Percentiles rank a stretch among this genome's conserved stretches.
These are phyloP conservation scores for Acridotheres tristis DNA, from an alignment of 2,797 vertebrate genomes.

Conservation along the genomic window DNA sequence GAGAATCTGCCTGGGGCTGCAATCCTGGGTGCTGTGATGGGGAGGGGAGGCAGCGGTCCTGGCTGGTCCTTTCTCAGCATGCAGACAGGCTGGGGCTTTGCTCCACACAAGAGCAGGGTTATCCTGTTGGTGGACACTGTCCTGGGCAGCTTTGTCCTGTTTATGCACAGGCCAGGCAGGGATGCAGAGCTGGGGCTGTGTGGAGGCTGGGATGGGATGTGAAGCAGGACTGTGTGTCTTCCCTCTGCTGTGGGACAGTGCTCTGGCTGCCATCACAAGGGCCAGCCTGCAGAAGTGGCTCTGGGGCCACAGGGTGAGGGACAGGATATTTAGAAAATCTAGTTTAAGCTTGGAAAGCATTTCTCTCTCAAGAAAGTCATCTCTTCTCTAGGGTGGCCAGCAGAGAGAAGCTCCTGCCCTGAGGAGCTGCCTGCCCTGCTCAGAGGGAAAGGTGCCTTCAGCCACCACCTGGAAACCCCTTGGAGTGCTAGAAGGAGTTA, in stretches of 20 bases:
- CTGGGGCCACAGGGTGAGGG: not conserved
- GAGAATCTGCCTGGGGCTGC: slow-evolving; percentile 33
- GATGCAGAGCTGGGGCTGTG: not conserved
- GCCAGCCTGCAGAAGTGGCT: not conserved
- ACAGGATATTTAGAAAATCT: not conserved
- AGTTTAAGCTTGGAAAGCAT: not conserved
- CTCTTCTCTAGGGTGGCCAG: not conserved
- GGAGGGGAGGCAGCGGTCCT: not conserved
- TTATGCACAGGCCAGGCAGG: fast-evolving
- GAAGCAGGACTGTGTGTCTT: not conserved
- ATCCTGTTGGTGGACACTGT: not conserved
- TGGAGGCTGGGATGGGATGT: not conserved
- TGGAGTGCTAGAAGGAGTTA: not conserved
- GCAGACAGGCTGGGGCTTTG: not conserved
- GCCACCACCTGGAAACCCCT: not conserved
- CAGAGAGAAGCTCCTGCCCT: not conserved
- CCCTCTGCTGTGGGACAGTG: not conserved
- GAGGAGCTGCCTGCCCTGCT: not conserved
- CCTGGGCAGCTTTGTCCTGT: not conserved
- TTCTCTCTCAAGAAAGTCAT: not conserved
- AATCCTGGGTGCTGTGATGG: not conserved
- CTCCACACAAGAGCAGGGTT: not conserved
- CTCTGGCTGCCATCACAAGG: not conserved
- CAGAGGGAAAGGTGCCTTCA: not conserved
- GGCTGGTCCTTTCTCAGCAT: not conserved